phyloP scores from a whole-genome alignment of 1,140 invertebrate genomes.

The Drosophila burlai region DNA sequence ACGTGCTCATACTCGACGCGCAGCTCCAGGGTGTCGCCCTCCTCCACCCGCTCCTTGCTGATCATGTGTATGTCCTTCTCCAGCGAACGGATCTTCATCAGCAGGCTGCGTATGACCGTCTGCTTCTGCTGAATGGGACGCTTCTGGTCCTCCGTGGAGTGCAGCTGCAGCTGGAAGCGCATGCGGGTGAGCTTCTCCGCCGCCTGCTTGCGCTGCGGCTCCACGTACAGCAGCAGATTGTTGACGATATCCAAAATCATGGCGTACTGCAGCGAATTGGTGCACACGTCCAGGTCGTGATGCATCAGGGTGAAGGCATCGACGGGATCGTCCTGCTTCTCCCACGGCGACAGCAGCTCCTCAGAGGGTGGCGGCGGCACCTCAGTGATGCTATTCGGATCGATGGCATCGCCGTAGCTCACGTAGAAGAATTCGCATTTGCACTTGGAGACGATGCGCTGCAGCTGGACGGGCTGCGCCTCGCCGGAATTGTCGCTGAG shows the following conservation, averaged over 20 bases:
- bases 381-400: constrained; percentile 88
- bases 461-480: constrained; percentile 89
- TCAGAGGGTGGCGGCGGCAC: constrained; percentile 89
- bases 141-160: constrained; percentile 95
- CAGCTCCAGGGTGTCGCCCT: constrained; percentile 88
- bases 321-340: constrained; percentile 93
- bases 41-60: constrained; percentile 92
- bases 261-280: constrained; percentile 97
- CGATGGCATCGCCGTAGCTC: constrained; percentile 94
- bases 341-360: constrained; percentile 89
- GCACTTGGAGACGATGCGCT: constrained; percentile 98
- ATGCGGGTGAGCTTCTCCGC: constrained; percentile 95
- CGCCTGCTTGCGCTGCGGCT: constrained; percentile 96
- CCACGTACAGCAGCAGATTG: constrained; percentile 97
- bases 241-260: constrained; percentile 99
- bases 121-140: constrained; percentile 96
- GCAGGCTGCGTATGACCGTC: constrained; percentile 92
- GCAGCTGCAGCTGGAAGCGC: constrained; percentile 96
- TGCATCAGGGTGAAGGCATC: constrained; percentile 99
- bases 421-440: constrained; percentile 99
- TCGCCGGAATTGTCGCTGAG: constrained; percentile 86
- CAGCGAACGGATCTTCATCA: constrained; percentile 92
- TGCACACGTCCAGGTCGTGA: constrained; percentile 98
- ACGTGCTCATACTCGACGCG: constrained; percentile 91
- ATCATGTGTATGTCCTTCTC: constrained; percentile 97